These are phyloP conservation scores for Schizaphis graminum DNA, from an alignment of 2,888 invertebrate species.

Conservation along the genomic window DNA sequence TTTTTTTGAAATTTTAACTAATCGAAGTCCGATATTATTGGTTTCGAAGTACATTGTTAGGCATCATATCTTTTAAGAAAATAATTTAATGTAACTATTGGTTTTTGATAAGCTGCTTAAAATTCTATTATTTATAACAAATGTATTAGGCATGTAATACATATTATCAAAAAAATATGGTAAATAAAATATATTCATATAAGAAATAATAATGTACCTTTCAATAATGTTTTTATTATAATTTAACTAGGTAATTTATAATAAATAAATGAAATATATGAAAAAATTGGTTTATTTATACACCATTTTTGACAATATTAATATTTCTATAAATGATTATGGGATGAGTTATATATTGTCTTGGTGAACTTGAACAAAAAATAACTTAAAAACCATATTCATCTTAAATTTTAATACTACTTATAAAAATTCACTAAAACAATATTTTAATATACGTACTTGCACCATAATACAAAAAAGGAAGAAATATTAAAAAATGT, in stretches of 20 bases:
- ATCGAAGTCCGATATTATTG: not conserved
- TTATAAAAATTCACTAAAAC: not conserved
- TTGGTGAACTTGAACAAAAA: not conserved
- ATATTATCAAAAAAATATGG: not conserved
- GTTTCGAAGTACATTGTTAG: not conserved
- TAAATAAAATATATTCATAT: not conserved
- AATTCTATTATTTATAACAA: not conserved
- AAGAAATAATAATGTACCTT: not conserved
- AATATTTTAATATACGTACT: not conserved
- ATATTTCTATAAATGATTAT: too few species aligned
- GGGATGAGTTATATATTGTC: not conserved
- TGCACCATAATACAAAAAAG: not conserved
- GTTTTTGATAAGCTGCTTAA: not conserved
- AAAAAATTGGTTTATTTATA: too few species aligned
- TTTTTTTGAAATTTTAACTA: not conserved
- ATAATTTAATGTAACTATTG: not conserved
- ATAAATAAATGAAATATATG: not conserved
- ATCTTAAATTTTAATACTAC: not conserved
- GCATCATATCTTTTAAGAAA: not conserved
- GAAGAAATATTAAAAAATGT: not conserved
- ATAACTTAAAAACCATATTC: not conserved
- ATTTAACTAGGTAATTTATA: not conserved
- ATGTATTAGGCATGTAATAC: not conserved
- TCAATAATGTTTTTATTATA: not conserved
- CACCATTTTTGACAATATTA: too few species aligned